Evolutionary conservation across 2,888 invertebrate species (phyloP).

Genomic region (Euclidia mi): DNA sequence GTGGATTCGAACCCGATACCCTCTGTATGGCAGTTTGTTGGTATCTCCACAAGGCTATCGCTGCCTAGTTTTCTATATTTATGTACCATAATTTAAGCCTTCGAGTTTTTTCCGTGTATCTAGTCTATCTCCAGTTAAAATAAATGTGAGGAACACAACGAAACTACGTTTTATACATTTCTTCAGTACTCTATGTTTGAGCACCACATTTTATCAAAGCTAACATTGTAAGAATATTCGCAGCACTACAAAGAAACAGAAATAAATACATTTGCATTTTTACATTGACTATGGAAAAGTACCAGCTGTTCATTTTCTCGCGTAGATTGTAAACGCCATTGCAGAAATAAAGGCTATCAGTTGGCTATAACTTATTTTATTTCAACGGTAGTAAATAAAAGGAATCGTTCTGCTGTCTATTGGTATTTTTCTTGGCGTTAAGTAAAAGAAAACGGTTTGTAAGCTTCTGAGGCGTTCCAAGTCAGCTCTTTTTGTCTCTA

Average conservation of each 20-base stretch:
- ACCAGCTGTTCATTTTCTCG: slow-evolving; percentile 53
- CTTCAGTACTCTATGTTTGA: neutral
- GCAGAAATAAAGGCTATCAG: slow-evolving; percentile 34
- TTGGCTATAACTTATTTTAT: slow-evolving; percentile 29
- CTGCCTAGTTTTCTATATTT: no score
- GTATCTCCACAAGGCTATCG: no score
- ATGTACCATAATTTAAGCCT: no score
- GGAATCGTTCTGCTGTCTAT: neutral
- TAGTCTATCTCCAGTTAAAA: no score
- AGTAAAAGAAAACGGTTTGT: neutral
- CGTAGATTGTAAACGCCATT: slow-evolving; percentile 38
- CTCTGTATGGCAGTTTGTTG: no score
- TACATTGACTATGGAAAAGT: slow-evolving; percentile 28
- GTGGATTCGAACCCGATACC: no score
- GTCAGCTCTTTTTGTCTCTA: no score
- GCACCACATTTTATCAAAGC: neutral
- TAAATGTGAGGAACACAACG: no score
- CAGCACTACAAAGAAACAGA: slow-evolving; percentile 6
- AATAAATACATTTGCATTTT: slow-evolving; percentile 46
- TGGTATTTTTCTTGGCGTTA: neutral
- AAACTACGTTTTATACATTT: no score
- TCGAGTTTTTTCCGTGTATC: no score
- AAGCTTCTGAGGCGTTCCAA: neutral
- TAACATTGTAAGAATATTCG: neutral
- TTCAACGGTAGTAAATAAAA: slow-evolving; percentile 14